Conservation (phyloP, 2,797 vertebrate species). For the Hozukius guyotensis region DNA sequence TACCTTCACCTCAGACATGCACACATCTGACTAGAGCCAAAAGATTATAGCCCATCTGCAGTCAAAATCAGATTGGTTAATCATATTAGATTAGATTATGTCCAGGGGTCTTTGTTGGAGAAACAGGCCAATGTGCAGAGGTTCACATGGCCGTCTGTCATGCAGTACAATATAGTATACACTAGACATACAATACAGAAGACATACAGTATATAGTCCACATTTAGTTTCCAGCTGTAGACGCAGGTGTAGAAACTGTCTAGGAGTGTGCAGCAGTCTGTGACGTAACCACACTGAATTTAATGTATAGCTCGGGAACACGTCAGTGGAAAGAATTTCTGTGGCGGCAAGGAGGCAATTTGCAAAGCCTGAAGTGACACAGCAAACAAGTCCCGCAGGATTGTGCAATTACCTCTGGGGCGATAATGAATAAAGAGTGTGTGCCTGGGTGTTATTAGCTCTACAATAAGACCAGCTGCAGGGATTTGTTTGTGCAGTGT, state of each 20-base stretch:
- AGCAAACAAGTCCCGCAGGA: not conserved
- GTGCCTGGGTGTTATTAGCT: conserved; percentile 12
- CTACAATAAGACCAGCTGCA: not conserved
- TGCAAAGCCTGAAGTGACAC: conserved; percentile 8
- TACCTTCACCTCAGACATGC: not conserved
- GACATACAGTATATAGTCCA: not conserved
- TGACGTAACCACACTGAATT: not conserved
- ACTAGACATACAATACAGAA: not conserved
- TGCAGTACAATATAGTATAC: not conserved
- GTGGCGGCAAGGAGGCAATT: not conserved
- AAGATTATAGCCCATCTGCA: not conserved
- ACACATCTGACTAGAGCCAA: not conserved
- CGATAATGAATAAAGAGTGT: conserved; percentile 21
- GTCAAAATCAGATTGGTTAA: not conserved
- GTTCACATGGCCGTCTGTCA: not conserved
- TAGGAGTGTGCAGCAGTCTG: not conserved
- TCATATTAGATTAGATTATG: not conserved
- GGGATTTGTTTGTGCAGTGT: not conserved
- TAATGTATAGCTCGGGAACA: conserved; percentile 12
- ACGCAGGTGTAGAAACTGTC: conserved; percentile 27
- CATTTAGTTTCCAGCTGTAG: conserved; percentile 14
- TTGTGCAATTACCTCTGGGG: not conserved
- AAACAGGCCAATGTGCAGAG: not conserved
- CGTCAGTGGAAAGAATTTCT: conserved; percentile 2
- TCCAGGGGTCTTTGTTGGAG: not conserved